phyloP scores from a whole-genome alignment of 1,140 invertebrate genomes.

The Drosophila trapezifrons region DNA sequence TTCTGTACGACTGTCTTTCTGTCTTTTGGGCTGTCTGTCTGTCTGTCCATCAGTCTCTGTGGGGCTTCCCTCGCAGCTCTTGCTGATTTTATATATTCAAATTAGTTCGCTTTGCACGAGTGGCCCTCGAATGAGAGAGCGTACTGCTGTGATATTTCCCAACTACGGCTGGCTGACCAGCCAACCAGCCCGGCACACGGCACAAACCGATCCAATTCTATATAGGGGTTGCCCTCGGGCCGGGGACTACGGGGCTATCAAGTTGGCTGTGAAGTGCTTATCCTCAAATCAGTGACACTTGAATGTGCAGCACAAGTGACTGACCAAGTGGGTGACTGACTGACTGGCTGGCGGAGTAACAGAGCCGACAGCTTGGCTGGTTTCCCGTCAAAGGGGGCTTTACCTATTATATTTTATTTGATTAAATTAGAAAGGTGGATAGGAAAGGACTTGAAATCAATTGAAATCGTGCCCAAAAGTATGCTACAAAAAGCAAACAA shows the following conservation, averaged over 20 bases:
- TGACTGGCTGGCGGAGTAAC: slow-evolving; percentile 22
- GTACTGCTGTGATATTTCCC: slow-evolving; percentile 70
- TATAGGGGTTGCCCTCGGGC: neutral
- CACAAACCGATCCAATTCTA: slow-evolving; percentile 29
- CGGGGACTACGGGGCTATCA: slow-evolving; percentile 54
- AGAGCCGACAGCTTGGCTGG: neutral
- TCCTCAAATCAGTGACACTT: slow-evolving; percentile 82
- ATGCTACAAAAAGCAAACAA: no score
- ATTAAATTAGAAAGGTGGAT: neutral
- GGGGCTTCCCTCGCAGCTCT: slow-evolving; percentile 48
- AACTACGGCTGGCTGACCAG: slow-evolving; percentile 67
- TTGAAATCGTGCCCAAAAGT: neutral
- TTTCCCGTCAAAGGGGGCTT: slow-evolving; percentile 13
- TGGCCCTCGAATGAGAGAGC: slow-evolving; percentile 72
- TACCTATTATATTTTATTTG: no score
- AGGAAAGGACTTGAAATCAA: no score
- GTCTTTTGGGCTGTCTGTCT: neutral
- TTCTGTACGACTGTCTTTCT: slow-evolving; percentile 2
- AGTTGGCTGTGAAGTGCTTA: slow-evolving; percentile 82
- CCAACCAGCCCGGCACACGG: slow-evolving; percentile 30
- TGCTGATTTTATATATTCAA: slow-evolving; percentile 82
- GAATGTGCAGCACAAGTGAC: slow-evolving; percentile 81
- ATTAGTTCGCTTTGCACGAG: slow-evolving; percentile 82
- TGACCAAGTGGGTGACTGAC: slow-evolving; percentile 73
- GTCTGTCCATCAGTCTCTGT: slow-evolving; percentile 21